These are phyloP conservation scores for Carcharodon carcharias DNA, from an alignment of 2,797 vertebrate genomes.

Conservation along the genomic window DNA sequence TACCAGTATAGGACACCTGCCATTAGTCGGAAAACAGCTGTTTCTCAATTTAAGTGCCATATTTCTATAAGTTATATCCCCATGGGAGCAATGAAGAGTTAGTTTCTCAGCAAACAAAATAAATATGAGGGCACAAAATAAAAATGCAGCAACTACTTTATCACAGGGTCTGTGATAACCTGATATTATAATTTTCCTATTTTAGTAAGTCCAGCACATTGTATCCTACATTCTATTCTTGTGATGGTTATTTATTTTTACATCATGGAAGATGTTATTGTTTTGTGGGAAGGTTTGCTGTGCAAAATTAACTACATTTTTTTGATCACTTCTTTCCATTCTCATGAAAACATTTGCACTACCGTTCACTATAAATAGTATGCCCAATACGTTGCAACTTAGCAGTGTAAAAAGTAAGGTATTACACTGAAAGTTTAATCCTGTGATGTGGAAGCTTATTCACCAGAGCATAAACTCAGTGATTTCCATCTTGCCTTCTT, in stretches of 20 bases:
- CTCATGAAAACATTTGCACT: background rate
- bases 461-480: background rate
- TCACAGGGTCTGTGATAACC: background rate
- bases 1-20: background rate
- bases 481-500: background rate
- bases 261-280: background rate
- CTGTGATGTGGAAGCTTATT: background rate
- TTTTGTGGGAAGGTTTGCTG: background rate
- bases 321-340: background rate
- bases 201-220: background rate
- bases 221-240: background rate
- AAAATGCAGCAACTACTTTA: background rate
- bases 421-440: background rate
- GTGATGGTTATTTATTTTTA: background rate
- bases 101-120: constrained; percentile 3
- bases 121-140: background rate
- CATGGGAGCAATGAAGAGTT: background rate
- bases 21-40: constrained; percentile 6
- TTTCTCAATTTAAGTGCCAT: constrained; percentile 10
- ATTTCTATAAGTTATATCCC: constrained; percentile 21
- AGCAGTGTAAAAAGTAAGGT: background rate
- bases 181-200: background rate
- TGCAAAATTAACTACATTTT: background rate
- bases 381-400: background rate
- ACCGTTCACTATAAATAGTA: background rate